Base-by-base conservation (phyloP, 2,113 vertebrate species). In the Fregetta grallaria region DNA sequence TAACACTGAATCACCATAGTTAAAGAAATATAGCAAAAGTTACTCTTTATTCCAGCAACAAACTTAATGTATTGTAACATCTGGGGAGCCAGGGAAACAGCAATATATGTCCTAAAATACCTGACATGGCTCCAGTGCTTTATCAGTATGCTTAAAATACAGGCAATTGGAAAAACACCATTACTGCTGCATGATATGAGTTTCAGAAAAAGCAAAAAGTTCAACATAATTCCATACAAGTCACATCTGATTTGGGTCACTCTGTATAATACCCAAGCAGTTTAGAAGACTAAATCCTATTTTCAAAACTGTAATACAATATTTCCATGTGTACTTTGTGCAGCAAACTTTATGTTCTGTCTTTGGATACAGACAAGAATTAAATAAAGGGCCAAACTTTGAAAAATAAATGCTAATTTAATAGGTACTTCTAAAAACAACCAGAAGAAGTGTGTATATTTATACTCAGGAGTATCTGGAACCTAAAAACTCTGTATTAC, bases 131-230 rank as follows among this genome's bases (percentile, higher is more conserved):
- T 77, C 91, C 80, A 93, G 36, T 52, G 86, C 84, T 89, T 80
- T 93, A 91, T 92, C 90, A 92, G 78, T 78, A 81, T 89, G 80
- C 86, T 85, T 79, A 62, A 90, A 83, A 93, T 15, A 78, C n/a
- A 71, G 20, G 34, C 47, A 78, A 81, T 53, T 91, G 73, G 68
- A 95, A 90, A 92, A 89, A 52, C 42, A 83, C 26, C 38, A 44
- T 67, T 74, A 76, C 8, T 67, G 34, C 68, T 71, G 50, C 72
- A 81, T 13, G 8, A 78, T 73, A 79, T 7, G 22, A 61, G 85
- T 85, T 95, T 87, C 70, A 91, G 70, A 72, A 73, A 82, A 89
- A 71, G 61, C 32, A 91, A 75, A 40, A 55, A 55, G 15, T 89
- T 87, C 52, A 75, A 11, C 29, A 3, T 73, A 53, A 74, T n/a